These are phyloP conservation scores for Mobula hypostoma DNA, from an alignment of 2,113 vertebrate species.

Conservation along the genomic window DNA sequence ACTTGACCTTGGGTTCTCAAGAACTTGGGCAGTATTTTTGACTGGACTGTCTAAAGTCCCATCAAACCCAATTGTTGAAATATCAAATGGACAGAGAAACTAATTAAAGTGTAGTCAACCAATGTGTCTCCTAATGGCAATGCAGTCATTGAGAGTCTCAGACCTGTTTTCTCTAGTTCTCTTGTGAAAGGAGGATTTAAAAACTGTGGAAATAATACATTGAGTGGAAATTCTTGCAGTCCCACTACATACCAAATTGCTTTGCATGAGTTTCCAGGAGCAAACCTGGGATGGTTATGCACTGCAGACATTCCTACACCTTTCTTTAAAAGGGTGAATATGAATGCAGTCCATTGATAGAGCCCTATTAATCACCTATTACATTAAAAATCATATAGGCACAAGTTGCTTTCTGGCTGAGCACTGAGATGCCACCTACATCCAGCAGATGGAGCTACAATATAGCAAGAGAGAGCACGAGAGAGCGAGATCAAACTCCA, in stretches of 20 bases:
- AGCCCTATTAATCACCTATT: not conserved
- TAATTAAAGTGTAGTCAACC: no score
- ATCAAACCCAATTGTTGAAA: not conserved
- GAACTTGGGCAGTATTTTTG: not conserved
- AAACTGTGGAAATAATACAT: not conserved
- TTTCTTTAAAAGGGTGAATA: not conserved
- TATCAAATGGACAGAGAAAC: not conserved
- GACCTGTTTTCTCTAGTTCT: not conserved
- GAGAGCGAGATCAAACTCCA: not conserved
- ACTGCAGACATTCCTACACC: not conserved
- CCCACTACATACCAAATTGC: not conserved
- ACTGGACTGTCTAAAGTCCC: not conserved
- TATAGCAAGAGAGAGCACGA: constrained; percentile 42
- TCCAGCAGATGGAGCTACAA: constrained; percentile 60
- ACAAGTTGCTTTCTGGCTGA: not conserved
- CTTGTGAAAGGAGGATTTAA: not conserved
- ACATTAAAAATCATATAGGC: not conserved
- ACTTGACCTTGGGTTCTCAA: not conserved
- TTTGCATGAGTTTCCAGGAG: not conserved
- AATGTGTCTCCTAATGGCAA: not conserved
- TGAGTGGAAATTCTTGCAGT: not conserved
- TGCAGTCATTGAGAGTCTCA: not conserved
- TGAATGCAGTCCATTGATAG: not conserved
- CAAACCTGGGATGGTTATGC: not conserved
- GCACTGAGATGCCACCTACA: not conserved